Conservation (phyloP, 2,113 vertebrate genomes). For the Brachyistius frenatus region DNA sequence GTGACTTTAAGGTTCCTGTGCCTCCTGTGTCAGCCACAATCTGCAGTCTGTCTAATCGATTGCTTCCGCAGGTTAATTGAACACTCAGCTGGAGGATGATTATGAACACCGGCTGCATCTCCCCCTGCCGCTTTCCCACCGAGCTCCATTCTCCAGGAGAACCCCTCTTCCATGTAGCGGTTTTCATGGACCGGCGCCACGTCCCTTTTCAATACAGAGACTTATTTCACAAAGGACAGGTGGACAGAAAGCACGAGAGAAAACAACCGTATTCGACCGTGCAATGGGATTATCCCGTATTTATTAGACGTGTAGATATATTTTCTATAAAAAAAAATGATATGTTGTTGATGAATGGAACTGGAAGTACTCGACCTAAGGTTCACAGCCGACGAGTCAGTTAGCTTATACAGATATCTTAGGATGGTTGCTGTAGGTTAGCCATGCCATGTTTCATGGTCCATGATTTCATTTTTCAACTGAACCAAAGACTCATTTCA, state of each 20-base stretch:
- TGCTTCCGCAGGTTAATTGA: constrained; percentile 73
- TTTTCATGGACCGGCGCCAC: constrained; percentile 48
- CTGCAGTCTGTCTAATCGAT: constrained; percentile 50
- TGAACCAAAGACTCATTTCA: constrained; percentile 80
- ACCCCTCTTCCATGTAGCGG: constrained; percentile 44
- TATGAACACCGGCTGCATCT: constrained; percentile 28
- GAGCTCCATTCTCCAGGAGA: constrained; percentile 48
- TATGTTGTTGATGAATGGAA: constrained; percentile 66
- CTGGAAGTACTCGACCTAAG: constrained; percentile 6
- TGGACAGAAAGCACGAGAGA: constrained; percentile 75
- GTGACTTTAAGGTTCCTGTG: constrained; percentile 10
- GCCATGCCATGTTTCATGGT: constrained; percentile 1
- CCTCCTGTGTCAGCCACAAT: constrained; percentile 30
- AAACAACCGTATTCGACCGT: constrained; percentile 59
- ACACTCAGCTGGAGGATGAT: constrained; percentile 58
- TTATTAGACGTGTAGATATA: constrained; percentile 82
- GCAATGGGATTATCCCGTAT: constrained; percentile 64
- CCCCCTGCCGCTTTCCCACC: constrained; percentile 33
- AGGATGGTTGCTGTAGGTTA: constrained; percentile 41
- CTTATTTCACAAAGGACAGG: constrained; percentile 72
- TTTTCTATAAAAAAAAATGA: constrained; percentile 64
- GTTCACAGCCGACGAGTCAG: constrained; percentile 16
- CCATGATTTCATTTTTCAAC: constrained; percentile 58
- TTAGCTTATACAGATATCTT: constrained; percentile 9
- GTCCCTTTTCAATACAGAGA: constrained; percentile 57